phyloP scores from a whole-genome alignment of 2,113 vertebrate species.

The Oreochromis tanganicae region DNA sequence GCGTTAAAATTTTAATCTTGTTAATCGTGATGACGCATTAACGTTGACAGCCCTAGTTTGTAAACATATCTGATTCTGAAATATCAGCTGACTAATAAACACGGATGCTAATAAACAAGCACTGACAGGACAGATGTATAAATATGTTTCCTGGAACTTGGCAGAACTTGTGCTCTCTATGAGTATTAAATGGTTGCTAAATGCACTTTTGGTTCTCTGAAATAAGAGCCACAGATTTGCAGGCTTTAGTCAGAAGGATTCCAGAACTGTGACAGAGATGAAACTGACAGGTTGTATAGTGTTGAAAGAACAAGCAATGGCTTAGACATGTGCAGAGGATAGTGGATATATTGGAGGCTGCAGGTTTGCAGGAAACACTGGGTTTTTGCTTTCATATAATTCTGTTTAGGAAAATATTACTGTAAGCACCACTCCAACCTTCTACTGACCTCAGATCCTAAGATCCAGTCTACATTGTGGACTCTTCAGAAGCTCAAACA shows the following conservation, averaged over 20 bases:
- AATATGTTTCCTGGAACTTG: not conserved
- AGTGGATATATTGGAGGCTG: not conserved
- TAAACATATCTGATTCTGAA: not conserved
- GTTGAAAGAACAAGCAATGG: not conserved
- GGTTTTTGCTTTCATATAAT: not conserved
- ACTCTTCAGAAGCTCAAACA: not conserved
- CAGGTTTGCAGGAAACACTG: not conserved
- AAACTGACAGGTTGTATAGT: not conserved
- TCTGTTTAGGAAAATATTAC: not conserved
- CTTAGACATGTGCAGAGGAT: not conserved
- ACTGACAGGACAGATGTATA: not conserved
- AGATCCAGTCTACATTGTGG: not conserved
- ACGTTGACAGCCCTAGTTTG: not conserved
- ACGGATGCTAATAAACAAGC: not conserved
- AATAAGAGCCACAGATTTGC: not conserved
- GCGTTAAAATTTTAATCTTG: accelerated
- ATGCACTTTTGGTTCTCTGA: not conserved
- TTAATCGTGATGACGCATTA: not conserved
- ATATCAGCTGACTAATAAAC: not conserved
- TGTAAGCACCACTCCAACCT: not conserved
- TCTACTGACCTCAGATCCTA: not conserved
- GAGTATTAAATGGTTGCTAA: not conserved
- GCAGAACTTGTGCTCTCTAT: not conserved
- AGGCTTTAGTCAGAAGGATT: not conserved
- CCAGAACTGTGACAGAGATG: not conserved